phyloP scores from a whole-genome alignment of 2,113 vertebrate genomes.

The Scomber scombrus region DNA sequence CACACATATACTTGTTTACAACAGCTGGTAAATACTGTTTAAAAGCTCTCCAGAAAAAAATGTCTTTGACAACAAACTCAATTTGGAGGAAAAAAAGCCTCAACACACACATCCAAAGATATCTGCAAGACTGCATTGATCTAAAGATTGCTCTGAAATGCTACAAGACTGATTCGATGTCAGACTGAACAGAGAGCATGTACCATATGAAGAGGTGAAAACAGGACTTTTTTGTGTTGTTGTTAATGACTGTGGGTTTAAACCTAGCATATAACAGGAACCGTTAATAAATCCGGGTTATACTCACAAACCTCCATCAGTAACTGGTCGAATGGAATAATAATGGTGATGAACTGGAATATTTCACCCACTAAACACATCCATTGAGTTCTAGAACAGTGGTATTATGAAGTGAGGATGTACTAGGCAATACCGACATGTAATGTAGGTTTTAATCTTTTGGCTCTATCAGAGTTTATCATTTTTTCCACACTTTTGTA shows the following conservation, averaged over 20 bases:
- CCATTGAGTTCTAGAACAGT: neutral
- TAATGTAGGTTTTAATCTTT: neutral
- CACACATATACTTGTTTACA: constrained; percentile 56
- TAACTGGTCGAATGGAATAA: neutral
- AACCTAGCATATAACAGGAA: no score
- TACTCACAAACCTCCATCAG: no score
- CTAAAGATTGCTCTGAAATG: constrained; percentile 15
- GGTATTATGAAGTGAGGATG: neutral
- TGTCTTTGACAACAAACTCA: constrained; percentile 29
- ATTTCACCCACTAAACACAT: neutral
- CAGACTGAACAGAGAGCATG: no score
- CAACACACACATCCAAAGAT: neutral
- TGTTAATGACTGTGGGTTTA: no score
- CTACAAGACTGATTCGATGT: constrained; percentile 14
- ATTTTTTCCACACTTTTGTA: constrained; percentile 1
- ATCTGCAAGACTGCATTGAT: constrained; percentile 33
- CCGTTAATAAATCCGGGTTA: no score
- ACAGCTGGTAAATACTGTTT: constrained; percentile 81
- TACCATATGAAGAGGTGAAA: no score
- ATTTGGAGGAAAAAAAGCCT: constrained; percentile 28
- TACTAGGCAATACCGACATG: neutral
- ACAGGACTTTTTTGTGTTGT: no score
- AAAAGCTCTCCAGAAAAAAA: constrained; percentile 65
- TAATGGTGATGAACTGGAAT: neutral
- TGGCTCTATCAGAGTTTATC: neutral